Percentiles rank a stretch among this genome's conserved stretches.
These are phyloP conservation scores for Heliothis subflexa DNA, from an alignment of 1,140 invertebrate genomes.

Conservation along the genomic window DNA sequence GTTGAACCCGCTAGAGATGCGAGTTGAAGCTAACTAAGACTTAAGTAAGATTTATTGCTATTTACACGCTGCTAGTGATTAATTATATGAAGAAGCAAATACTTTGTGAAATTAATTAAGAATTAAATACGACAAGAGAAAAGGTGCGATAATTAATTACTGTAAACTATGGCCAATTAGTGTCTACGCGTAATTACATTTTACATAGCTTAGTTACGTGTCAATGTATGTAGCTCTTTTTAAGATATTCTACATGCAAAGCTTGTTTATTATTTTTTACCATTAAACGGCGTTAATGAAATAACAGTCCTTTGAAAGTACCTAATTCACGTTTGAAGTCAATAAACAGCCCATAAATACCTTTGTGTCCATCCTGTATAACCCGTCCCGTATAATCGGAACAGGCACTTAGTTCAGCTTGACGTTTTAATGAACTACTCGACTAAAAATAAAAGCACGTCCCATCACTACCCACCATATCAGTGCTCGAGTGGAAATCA, in stretches of 20 bases:
- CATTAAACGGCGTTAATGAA: too few species aligned
- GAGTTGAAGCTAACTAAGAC: not conserved
- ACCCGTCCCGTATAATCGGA: slow-evolving; percentile 21
- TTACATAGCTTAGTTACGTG: too few species aligned
- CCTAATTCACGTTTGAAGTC: not conserved
- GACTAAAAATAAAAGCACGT: slow-evolving; percentile 36
- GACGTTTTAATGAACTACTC: slow-evolving; percentile 43
- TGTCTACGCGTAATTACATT: too few species aligned
- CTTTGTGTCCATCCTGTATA: slow-evolving; percentile 16
- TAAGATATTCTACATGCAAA: too few species aligned
- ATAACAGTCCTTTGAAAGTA: not conserved
- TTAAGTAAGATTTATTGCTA: slow-evolving; percentile 23
- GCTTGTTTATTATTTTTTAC: too few species aligned
- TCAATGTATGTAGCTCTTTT: too few species aligned
- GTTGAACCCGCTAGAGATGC: slow-evolving; percentile 43
- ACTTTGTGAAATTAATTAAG: too few species aligned
- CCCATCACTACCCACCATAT: slow-evolving; percentile 42
- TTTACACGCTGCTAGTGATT: slow-evolving; percentile 9
- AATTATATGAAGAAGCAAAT: too few species aligned
- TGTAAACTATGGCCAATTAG: too few species aligned
- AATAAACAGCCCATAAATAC: not conserved
- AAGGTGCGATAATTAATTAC: too few species aligned
- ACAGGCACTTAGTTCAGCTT: slow-evolving; percentile 16
- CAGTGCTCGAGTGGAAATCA: slow-evolving; percentile 45
- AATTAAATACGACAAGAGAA: too few species aligned